Conservation (phyloP, 2,888 invertebrate species). For the Oscheius sp. region DNA sequence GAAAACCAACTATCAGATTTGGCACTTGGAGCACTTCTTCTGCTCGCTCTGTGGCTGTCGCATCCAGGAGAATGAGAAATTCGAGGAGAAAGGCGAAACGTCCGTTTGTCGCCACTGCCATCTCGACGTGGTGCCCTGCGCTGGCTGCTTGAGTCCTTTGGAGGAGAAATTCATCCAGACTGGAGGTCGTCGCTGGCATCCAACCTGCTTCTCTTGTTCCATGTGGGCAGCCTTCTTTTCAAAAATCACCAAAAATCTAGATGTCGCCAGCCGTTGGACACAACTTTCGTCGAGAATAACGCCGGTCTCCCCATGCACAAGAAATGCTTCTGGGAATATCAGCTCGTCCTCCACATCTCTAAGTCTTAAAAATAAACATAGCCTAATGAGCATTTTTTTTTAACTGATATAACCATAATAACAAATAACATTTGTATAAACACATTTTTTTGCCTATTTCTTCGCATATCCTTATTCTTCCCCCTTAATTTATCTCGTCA, state of each 20-base stretch:
- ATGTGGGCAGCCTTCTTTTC: neutral
- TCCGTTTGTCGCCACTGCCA: conserved; percentile 24
- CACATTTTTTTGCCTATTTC: no score
- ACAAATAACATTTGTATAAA: no score
- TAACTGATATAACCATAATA: no score
- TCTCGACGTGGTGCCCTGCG: conserved; percentile 3
- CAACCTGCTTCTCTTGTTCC: conserved; percentile 26
- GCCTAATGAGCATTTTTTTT: no score
- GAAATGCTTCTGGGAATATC: conserved; percentile 27
- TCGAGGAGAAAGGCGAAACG: conserved; percentile 14
- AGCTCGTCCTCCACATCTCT: conserved; percentile 16
- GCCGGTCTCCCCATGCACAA: conserved; percentile 22
- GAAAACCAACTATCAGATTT: neutral
- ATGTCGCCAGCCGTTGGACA: conserved; percentile 14
- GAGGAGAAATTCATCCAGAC: conserved; percentile 17
- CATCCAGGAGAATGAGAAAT: conserved; percentile 25
- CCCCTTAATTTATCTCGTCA: no score
- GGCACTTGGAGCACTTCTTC: conserved; percentile 22
- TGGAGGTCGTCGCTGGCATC: conserved; percentile 18
- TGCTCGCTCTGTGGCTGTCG: conserved; percentile 25
- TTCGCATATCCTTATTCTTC: no score
- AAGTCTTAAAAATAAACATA: no score
- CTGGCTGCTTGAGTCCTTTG: conserved; percentile 12
- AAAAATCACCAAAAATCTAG: neutral
- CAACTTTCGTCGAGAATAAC: conserved; percentile 10